Evolutionary conservation across 2,888 invertebrate genomes (phyloP).

Genomic region (Trilocha varians): DNA sequence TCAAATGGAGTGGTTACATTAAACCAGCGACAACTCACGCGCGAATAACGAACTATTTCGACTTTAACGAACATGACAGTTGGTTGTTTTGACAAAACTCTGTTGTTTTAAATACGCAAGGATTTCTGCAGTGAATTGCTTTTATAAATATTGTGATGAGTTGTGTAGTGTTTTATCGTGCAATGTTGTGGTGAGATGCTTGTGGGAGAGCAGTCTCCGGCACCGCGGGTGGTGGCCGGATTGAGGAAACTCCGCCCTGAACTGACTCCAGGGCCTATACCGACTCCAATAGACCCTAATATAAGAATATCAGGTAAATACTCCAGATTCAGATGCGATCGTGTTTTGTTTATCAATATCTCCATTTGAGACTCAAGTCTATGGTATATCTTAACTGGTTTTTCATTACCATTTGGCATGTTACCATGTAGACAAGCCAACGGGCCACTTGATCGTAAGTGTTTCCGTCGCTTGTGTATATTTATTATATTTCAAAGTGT

Average conservation of each 20-base stretch:
- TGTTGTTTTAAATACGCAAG: slow-evolving; percentile 16
- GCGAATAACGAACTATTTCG: slow-evolving; percentile 60
- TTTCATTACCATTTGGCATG: too few relatives aligned
- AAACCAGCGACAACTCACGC: slow-evolving; percentile 30
- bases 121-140: slow-evolving; percentile 16
- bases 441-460: too few relatives aligned
- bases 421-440: too few relatives aligned
- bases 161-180: slow-evolving; percentile 44
- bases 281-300: slow-evolving; percentile 57
- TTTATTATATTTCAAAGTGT: too few relatives aligned
- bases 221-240: slow-evolving; percentile 69
- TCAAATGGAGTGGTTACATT: slow-evolving; percentile 11
- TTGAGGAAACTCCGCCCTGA: slow-evolving; percentile 63
- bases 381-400: too few relatives aligned
- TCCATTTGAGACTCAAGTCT: too few relatives aligned
- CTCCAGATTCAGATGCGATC: too few relatives aligned
- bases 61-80: slow-evolving; percentile 52
- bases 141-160: slow-evolving; percentile 24
- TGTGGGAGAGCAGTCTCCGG: slow-evolving; percentile 67
- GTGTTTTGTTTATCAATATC: too few relatives aligned
- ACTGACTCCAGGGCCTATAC: slow-evolving; percentile 58
- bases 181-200: slow-evolving; percentile 62
- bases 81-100: slow-evolving; percentile 19
- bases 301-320: slow-evolving; percentile 65
- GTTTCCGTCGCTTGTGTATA: too few relatives aligned